Conservation (phyloP, 1,140 invertebrate species). For the Scylla paramamosain region DNA sequence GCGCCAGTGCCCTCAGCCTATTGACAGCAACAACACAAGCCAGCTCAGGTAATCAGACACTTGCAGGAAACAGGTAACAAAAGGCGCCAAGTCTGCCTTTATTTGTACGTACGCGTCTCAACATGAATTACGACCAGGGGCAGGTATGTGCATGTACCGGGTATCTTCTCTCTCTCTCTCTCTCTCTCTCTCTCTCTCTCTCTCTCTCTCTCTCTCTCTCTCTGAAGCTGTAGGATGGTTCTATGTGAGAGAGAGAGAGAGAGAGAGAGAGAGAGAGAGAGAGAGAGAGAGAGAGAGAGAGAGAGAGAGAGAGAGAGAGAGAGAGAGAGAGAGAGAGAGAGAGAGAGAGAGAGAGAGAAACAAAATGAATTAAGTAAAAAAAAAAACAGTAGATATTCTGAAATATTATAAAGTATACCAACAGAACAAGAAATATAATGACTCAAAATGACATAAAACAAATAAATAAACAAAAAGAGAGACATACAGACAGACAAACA, state of each 20-base stretch:
- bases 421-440: no score
- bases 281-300: conserved; percentile 52
- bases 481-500: neutral
- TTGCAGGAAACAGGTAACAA: conserved; percentile 21
- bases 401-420: no score
- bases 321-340: conserved; percentile 27
- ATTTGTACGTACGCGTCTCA: neutral
- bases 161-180: neutral
- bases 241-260: neutral
- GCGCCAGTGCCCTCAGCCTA: neutral
- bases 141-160: neutral
- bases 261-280: conserved; percentile 24
- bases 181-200: no score
- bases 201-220: no score
- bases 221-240: no score
- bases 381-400: no score
- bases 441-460: no score
- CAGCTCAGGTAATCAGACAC: neutral
- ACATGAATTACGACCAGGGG: neutral
- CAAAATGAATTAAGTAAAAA: no score
- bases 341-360: conserved; percentile 10
- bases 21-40: conserved; percentile 30
- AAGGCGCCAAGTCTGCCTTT: neutral
- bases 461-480: neutral
- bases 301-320: conserved; percentile 53